A percentile compares a stretch with the other conserved stretches of the same genome.
phyloP scores from a whole-genome alignment of 1,140 invertebrate species.

The Luehdorfia chinensis region DNA sequence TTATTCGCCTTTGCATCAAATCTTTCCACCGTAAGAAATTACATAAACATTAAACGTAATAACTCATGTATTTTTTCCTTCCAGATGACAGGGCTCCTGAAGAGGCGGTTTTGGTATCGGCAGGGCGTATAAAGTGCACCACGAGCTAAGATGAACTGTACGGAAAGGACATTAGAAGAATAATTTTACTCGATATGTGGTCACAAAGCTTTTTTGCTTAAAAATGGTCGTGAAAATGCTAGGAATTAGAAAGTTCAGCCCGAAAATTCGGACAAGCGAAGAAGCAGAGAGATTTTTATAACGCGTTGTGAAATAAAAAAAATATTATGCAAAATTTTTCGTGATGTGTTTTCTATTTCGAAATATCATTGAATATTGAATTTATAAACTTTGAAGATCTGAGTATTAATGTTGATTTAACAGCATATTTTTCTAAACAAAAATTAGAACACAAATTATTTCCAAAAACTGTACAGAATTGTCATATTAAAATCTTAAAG shows the following conservation, averaged over 20 bases:
- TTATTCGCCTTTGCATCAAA: no score
- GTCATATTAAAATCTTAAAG: no score
- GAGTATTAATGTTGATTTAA: constrained; percentile 2
- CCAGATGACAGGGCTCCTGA: constrained; percentile 72
- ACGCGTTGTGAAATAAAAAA: constrained; percentile 65
- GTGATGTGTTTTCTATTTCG: constrained; percentile 40
- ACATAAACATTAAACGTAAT: no score
- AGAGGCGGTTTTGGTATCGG: constrained; percentile 41
- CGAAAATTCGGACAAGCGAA: constrained; percentile 19
- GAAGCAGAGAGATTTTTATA: constrained; percentile 41
- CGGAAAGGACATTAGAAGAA: constrained; percentile 35
- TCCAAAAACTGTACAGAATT: no score
- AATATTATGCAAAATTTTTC: constrained; percentile 41
- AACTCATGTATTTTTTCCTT: no score
- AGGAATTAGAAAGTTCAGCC: constrained; percentile 16
- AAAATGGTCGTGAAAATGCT: constrained; percentile 30
- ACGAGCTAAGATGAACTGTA: constrained; percentile 51
- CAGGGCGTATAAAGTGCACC: constrained; percentile 48
- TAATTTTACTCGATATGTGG: constrained; percentile 40
- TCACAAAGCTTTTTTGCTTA: constrained; percentile 32
- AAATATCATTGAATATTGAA: constrained; percentile 16
- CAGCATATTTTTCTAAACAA: not conserved
- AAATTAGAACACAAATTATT: no score
- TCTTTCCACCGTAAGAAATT: no score
- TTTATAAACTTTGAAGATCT: constrained; percentile 20